phyloP scores from a whole-genome alignment of 2,888 invertebrate genomes.

The Molanna angustata region DNA sequence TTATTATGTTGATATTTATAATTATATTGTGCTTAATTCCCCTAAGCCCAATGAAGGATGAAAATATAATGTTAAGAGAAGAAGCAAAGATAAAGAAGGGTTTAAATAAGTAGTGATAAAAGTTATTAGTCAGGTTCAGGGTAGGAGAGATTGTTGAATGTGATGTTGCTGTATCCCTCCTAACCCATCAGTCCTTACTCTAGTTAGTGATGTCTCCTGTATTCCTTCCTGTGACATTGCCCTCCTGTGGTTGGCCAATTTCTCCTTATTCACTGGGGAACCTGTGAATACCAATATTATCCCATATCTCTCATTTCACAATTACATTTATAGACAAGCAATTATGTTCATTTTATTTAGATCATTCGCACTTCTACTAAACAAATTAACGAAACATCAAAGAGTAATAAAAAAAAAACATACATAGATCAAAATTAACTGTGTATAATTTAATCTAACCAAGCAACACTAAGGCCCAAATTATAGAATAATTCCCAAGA shows the following conservation, averaged over 20 bases:
- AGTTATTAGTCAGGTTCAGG: constrained; percentile 18
- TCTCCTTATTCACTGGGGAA: constrained; percentile 79
- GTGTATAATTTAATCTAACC: no score
- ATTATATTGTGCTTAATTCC: constrained; percentile 9
- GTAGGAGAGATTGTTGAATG: constrained; percentile 21
- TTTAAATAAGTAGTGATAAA: constrained; percentile 12
- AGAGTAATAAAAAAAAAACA: no score
- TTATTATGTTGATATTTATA: no score
- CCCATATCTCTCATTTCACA: constrained; percentile 16
- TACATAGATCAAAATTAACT: no score
- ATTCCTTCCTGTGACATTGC: constrained; percentile 67
- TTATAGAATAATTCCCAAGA: no score
- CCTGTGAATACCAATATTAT: constrained; percentile 55
- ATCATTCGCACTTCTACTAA: no score
- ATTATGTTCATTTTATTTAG: no score
- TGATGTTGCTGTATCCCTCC: constrained; percentile 30
- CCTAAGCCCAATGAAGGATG: constrained; percentile 14
- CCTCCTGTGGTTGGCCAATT: constrained; percentile 71
- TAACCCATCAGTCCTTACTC: constrained; percentile 61
- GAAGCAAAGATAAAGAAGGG: constrained; percentile 8
- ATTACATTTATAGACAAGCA: no score
- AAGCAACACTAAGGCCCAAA: no score
- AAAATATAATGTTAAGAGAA: constrained; percentile 9
- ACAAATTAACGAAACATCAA: no score
- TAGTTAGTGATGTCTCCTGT: constrained; percentile 76